Conservation (phyloP, 1,140 invertebrate genomes). For the Belonocnema kinseyi region DNA sequence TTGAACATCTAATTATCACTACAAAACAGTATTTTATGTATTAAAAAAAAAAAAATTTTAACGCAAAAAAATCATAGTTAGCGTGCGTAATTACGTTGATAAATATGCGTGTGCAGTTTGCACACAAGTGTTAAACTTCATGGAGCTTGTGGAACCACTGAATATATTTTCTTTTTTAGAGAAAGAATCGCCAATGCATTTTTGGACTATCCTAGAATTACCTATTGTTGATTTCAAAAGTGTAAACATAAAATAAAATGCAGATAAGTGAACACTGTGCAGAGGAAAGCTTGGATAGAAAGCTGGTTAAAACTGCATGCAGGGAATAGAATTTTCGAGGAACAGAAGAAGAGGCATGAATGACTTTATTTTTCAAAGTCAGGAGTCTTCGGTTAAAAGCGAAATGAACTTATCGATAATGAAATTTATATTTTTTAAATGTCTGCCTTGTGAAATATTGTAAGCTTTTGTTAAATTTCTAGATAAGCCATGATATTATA, state of each 20-base stretch:
- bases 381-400: background rate
- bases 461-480: constrained; percentile 4
- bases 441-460: constrained; percentile 9
- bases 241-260: background rate
- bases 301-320: constrained; percentile 14
- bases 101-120: too few relatives aligned
- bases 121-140: too few relatives aligned
- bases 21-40: too few relatives aligned
- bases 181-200: too few relatives aligned
- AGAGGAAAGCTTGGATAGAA: constrained; percentile 25
- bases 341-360: constrained; percentile 25
- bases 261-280: constrained; percentile 4
- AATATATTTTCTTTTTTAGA: too few relatives aligned
- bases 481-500: constrained; percentile 3
- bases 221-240: too few relatives aligned
- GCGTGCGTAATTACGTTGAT: too few relatives aligned
- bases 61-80: too few relatives aligned
- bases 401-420: constrained; percentile 2
- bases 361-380: constrained; percentile 11
- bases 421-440: background rate
- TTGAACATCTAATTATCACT: too few relatives aligned
- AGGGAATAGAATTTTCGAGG: constrained; percentile 5
- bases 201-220: too few relatives aligned
- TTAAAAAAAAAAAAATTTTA: too few relatives aligned
- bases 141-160: too few relatives aligned